Evolutionary conservation across 2,888 invertebrate species (phyloP).

Genomic region (Athripsodes cinereus): DNA sequence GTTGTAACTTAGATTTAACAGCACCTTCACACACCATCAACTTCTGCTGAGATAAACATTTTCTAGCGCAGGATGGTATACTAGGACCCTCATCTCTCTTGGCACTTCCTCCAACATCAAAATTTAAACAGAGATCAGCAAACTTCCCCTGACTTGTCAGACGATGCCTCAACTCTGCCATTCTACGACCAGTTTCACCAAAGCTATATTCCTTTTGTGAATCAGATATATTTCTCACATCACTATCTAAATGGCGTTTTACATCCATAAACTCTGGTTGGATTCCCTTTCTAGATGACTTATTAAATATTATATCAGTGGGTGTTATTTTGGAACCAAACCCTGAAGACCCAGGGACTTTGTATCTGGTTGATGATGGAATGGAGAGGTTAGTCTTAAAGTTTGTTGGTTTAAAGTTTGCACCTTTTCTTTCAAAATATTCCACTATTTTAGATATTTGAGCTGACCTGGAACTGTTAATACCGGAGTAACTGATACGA

Average conservation of each 20-base stretch:
- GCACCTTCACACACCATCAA: slow-evolving; percentile 81
- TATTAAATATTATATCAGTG: slow-evolving; percentile 28
- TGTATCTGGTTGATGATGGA: slow-evolving; percentile 25
- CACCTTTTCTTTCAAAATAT: slow-evolving; percentile 77
- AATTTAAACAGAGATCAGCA: slow-evolving; percentile 34
- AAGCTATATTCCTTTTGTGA: slow-evolving; percentile 33
- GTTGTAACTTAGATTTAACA: slow-evolving; percentile 76
- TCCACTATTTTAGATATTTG: slow-evolving; percentile 81
- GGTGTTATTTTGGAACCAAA: slow-evolving; percentile 27
- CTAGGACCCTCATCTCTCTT: slow-evolving; percentile 31
- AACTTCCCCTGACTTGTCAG: slow-evolving; percentile 25
- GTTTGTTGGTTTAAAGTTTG: slow-evolving; percentile 48
- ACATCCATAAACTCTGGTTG: slow-evolving; percentile 24
- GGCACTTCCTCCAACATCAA: slow-evolving; percentile 32
- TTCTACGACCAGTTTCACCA: slow-evolving; percentile 29
- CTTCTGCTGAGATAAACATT: slow-evolving; percentile 56
- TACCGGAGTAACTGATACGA: slow-evolving; percentile 49
- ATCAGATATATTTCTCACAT: slow-evolving; percentile 21
- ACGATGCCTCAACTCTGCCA: slow-evolving; percentile 28
- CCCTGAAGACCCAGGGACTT: slow-evolving; percentile 30
- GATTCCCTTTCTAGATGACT: slow-evolving; percentile 20
- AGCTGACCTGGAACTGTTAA: slow-evolving; percentile 51
- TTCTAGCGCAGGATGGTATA: slow-evolving; percentile 30
- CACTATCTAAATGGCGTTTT: slow-evolving; percentile 25
- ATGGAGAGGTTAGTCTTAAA: slow-evolving; percentile 30